Conservation (phyloP, 2,888 invertebrate species). For the Acanthosepion lycidas region DNA sequence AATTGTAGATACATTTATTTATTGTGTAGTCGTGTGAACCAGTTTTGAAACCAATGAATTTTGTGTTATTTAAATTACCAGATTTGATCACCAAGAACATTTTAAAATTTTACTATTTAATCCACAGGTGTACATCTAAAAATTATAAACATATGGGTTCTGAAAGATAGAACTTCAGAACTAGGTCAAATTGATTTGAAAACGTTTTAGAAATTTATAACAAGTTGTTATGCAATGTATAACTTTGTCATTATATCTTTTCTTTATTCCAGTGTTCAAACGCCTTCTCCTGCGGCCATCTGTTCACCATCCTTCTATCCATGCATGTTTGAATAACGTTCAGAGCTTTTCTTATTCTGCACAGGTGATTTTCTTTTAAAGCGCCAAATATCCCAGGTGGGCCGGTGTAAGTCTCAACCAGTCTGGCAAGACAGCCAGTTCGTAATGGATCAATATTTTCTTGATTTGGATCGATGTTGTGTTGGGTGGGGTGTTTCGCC, state of each 20-base stretch:
- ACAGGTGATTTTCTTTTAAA: conserved; percentile 12
- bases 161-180: no score
- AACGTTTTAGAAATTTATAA: not conserved
- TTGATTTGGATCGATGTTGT: conserved; percentile 16
- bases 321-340: not conserved
- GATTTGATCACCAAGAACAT: no score
- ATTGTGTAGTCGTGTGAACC: no score
- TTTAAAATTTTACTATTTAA: no score
- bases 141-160: no score
- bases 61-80: no score
- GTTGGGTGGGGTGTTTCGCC: not conserved
- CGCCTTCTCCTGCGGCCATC: not conserved
- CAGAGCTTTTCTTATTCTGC: not conserved
- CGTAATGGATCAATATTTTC: not conserved
- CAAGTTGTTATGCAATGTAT: not conserved
- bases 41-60: no score
- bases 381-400: not conserved
- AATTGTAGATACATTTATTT: no score
- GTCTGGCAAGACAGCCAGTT: not conserved
- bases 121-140: no score
- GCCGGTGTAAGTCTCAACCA: not conserved
- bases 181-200: not conserved
- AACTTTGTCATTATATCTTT: not conserved
- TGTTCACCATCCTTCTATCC: not conserved
- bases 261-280: not conserved